Evolutionary conservation across 2,797 vertebrate genomes (phyloP), one percentile per base, ranked within the genome.

Genomic region (Malacoraja senta): DNA sequence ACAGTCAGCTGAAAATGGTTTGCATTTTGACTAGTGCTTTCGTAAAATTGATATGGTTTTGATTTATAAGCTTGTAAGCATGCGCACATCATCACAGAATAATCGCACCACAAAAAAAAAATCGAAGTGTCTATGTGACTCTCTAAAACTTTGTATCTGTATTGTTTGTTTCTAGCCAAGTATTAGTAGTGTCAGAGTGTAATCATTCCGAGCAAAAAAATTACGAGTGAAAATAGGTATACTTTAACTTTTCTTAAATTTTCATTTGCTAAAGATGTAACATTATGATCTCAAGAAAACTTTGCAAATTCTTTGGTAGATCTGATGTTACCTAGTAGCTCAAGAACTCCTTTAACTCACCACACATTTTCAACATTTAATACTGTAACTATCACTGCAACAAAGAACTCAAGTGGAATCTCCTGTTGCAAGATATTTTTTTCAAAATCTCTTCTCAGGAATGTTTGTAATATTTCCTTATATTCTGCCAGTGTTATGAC

Each of bases 401-500:
- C 72, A 74, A 74, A 91, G 35, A 72, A 74, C 24, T n/a, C 10
- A 91, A 38, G 88, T n/a, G 26, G 58, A 84, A 63, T 21, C 21
- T 72, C 38, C 53, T 72, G 71, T 44, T 71, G 65, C 63, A 91
- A 91, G 65, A 44, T 91, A 6, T 90, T 71, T 53, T 53, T 44
- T 71, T 9, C 10, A 88, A 17, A 32, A 88, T 91, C 44, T 38
- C 44, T 74, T 91, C 68, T 91, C 68, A 91, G 90, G 68, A 91
- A 74, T 53, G 38, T 53, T 92, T 76, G 71, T 92, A 92, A 58
- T 53, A 15, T 92, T 88, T 68, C 63, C n/a, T n/a, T 29, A 32
- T 58, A 92, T 58, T 71, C 15, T 76, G 71, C 53, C 72, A 19
- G 38, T 53, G 53, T 74, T 76, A 74, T 8, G 12, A 24, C 26